A percentile compares a stretch with the other conserved stretches of the same genome.
These are phyloP conservation scores for Heliconius hortense DNA, from an alignment of 2,888 invertebrate species.

Conservation along the genomic window DNA sequence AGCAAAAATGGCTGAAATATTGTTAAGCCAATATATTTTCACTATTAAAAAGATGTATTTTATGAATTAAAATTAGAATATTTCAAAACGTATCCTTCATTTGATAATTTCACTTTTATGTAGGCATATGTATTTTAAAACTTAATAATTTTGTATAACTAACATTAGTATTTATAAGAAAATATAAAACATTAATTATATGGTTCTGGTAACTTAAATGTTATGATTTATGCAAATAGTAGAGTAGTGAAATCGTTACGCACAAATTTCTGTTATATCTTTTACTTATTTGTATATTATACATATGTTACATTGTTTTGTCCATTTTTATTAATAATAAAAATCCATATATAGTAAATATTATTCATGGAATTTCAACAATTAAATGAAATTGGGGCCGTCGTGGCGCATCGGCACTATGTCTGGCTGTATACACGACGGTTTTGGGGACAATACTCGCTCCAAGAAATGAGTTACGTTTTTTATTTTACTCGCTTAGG, in stretches of 20 bases:
- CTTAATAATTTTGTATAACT: background rate
- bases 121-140: background rate
- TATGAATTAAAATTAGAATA: constrained; percentile 19
- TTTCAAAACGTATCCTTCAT: background rate
- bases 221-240: constrained; percentile 2
- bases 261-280: constrained; percentile 22
- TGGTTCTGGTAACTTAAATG: background rate
- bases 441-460: too few species aligned
- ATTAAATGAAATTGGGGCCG: background rate
- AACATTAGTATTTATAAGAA: background rate
- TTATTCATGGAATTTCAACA: background rate
- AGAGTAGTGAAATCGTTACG: constrained; percentile 6
- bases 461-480: too few species aligned
- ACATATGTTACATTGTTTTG: constrained; percentile 10
- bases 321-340: constrained; percentile 6
- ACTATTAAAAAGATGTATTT: constrained; percentile 19
- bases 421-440: too few species aligned
- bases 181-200: background rate
- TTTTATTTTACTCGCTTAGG: too few species aligned
- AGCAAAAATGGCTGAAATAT: constrained; percentile 11
- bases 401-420: too few species aligned
- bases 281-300: constrained; percentile 15
- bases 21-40: constrained; percentile 18
- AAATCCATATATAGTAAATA: background rate
- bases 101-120: background rate